Conservation (phyloP, 1,140 invertebrate genomes). For the Wasmannia auropunctata region DNA sequence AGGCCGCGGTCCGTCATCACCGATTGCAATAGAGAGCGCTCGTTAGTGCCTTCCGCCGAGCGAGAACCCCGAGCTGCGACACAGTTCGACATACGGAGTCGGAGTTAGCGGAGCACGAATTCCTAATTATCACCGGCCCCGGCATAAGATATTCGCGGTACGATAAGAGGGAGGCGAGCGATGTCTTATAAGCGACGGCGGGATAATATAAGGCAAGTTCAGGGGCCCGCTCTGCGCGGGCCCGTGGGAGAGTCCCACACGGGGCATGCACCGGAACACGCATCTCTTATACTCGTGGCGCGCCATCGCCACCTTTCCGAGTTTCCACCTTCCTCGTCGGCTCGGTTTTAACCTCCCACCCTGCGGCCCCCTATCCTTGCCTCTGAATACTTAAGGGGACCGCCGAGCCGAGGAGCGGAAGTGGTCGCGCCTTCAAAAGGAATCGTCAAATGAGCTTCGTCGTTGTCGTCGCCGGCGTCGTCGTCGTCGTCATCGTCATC, state of each 20-base stretch:
- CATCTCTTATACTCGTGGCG: conserved; percentile 42
- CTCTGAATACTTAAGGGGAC: conserved; percentile 40
- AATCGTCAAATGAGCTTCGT: conserved; percentile 44
- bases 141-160: conserved; percentile 65
- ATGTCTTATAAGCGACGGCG: conserved; percentile 24
- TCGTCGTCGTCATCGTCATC: conserved; percentile 3
- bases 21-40: not conserved
- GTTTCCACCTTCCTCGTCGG: conserved; percentile 29
- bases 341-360: not conserved
- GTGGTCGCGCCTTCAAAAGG: conserved; percentile 57
- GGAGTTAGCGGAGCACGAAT: conserved; percentile 55
- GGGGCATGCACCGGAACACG: conserved; percentile 83
- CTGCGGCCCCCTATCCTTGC: not conserved
- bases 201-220: conserved; percentile 60
- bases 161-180: conserved; percentile 62
- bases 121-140: conserved; percentile 66
- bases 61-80: conserved; percentile 47
- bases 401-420: conserved; percentile 52
- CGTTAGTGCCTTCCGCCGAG: conserved; percentile 33
- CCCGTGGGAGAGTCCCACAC: conserved; percentile 84
- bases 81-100: conserved; percentile 4
- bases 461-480: conserved; percentile 4
- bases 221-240: conserved; percentile 78
- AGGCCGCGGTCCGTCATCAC: not conserved
- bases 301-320: conserved; percentile 67